Conservation (phyloP, 37 sponge, comb jelly and placozoan genomes). For the Halichondria panicea region DNA sequence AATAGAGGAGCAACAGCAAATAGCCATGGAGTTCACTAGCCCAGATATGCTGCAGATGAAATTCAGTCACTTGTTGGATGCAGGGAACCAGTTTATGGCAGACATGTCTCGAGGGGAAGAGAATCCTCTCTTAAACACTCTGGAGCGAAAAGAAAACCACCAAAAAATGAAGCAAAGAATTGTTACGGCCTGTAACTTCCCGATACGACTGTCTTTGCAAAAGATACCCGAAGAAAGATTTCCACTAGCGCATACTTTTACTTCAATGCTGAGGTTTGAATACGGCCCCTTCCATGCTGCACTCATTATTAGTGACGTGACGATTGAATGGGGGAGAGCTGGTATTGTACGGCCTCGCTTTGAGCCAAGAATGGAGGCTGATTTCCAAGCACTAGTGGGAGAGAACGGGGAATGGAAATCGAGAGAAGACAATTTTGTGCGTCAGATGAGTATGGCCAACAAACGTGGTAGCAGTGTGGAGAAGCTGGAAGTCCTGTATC, state of each 20-base stretch:
- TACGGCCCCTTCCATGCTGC: conserved; percentile 38
- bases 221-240: neutral
- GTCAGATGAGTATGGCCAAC: neutral
- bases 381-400: neutral
- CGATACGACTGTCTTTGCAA: conserved; percentile 6
- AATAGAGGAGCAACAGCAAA: too few relatives aligned
- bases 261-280: conserved; percentile 2
- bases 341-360: neutral
- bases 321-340: conserved; percentile 7
- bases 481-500: conserved; percentile 4
- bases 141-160: too few relatives aligned
- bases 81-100: neutral
- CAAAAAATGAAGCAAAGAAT: neutral
- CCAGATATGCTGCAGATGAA: conserved; percentile 13
- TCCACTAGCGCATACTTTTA: neutral
- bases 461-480: neutral
- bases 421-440: neutral
- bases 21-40: too few relatives aligned
- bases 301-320: conserved; percentile 2
- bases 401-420: neutral
- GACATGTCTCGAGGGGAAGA: neutral
- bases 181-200: neutral
- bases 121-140: too few relatives aligned
- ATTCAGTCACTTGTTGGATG: conserved; percentile 14
- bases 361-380: neutral